A percentile compares a stretch with the other conserved stretches of the same genome.
phyloP scores from a whole-genome alignment of 1,140 invertebrate species.

The Paramacrobiotus metropolitanus region DNA sequence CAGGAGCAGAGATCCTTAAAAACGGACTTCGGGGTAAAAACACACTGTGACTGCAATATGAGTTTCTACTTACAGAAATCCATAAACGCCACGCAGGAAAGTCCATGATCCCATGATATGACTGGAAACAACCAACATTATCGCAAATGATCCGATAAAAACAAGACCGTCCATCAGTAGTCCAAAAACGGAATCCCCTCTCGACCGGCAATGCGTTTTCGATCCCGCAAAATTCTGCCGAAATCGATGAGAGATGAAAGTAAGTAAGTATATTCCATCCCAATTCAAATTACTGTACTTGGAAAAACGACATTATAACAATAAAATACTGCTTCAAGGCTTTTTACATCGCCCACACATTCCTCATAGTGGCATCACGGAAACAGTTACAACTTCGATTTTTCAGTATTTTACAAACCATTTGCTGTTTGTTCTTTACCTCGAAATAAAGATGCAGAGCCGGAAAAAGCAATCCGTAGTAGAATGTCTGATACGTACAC shows the following conservation, averaged over 20 bases:
- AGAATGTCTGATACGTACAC: constrained; percentile 55
- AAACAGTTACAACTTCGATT: too few species aligned
- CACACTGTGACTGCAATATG: constrained; percentile 9
- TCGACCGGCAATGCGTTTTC: too few species aligned
- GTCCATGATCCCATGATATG: constrained; percentile 34
- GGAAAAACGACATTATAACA: too few species aligned
- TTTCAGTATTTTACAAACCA: too few species aligned
- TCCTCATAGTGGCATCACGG: too few species aligned
- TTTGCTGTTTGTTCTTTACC: too few species aligned
- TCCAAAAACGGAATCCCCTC: constrained; percentile 10
- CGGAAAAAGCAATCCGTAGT: constrained; percentile 20
- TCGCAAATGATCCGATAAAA: constrained; percentile 15
- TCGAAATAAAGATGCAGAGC: constrained; percentile 7
- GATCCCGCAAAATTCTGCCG: too few species aligned
- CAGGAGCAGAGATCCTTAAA: constrained; percentile 41
- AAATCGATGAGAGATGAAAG: too few species aligned
- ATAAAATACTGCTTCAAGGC: too few species aligned
- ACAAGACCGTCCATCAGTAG: constrained; percentile 14
- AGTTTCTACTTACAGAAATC: constrained; percentile 65
- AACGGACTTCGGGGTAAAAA: background rate
- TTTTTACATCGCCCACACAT: too few species aligned
- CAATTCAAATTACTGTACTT: too few species aligned
- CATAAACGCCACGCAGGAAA: constrained; percentile 51
- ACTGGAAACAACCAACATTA: constrained; percentile 20
- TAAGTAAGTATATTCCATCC: too few species aligned